Evolutionary conservation across 2,797 vertebrate species (phyloP).

Genomic region (Otolemur crassicaudatus): DNA sequence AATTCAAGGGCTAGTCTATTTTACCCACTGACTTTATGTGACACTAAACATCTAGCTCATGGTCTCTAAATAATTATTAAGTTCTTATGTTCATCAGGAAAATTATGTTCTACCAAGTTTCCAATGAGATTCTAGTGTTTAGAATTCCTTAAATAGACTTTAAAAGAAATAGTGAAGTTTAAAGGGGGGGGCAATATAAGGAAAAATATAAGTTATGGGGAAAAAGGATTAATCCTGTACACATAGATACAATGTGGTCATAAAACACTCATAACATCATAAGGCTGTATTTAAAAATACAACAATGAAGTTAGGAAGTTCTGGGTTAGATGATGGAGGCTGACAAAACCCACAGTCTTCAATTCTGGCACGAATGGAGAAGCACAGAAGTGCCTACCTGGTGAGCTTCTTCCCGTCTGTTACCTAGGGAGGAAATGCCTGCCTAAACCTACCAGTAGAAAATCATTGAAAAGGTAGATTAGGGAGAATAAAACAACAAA

Average conservation of each 20-base stretch:
- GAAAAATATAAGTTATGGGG: conserved; percentile 2
- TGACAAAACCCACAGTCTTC: conserved; percentile 50
- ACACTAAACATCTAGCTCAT: neutral
- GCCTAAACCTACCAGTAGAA: conserved; percentile 65
- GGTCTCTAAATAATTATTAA: conserved; percentile 34
- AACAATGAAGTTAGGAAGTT: conserved; percentile 7
- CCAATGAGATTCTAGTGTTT: neutral
- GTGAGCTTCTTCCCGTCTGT: neutral
- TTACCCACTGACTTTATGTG: conserved; percentile 13
- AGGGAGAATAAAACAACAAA: conserved; percentile 88
- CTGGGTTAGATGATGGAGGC: conserved; percentile 34
- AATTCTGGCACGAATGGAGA: conserved; percentile 50
- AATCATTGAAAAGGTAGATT: conserved; percentile 76
- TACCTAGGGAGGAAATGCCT: conserved; percentile 69
- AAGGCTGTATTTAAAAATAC: conserved; percentile 31
- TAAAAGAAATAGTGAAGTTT: conserved; percentile 16
- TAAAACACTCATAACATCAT: conserved; percentile 5
- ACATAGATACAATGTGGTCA: neutral
- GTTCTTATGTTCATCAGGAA: conserved; percentile 43
- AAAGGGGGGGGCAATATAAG: neutral
- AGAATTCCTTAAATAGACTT: conserved; percentile 32
- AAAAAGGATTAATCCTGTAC: neutral
- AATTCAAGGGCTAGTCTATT: neutral
- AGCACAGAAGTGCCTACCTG: neutral
- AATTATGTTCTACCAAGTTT: conserved; percentile 38